Evolutionary conservation across 2,888 invertebrate genomes (phyloP), one percentile per base, ranked within the genome.

Genomic region (Eristalinus sepulchralis): DNA sequence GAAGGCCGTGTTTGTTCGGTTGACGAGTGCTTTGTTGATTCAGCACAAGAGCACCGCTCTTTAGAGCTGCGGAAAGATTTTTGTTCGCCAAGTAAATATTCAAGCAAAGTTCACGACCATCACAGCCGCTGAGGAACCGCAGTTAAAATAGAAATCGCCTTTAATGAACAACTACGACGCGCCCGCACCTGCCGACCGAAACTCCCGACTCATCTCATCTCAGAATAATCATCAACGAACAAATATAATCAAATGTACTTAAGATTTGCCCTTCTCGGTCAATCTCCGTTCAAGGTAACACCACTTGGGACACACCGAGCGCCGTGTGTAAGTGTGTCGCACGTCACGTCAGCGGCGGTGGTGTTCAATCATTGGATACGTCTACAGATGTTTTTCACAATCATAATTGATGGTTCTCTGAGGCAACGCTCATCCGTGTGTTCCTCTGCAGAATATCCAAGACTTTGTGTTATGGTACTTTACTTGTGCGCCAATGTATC

Each of bases 181-280:
- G 1, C n/a, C 39, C 39, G 39, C 36, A 39, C 36, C 36, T 39
- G 36, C 47, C n/a, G 6, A n/a, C 47, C n/a, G 39, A 47, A 47
- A 47, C 17, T n/a, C 13, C 39, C 47, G n/a, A 47, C 47, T 47
- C 47, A 47, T 47, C 27, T 27, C 5, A 27, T n/a, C 39, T 39
- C n/a, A 39, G 39, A 39, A 39, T n/a, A 5, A 39, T 39, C 39
- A 39, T 39, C 39, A n/a, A n/a, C 39, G 13, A 17, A 17, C 47
- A 47, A 47, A 47, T 47, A 47, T 8, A 47, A 47, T 47, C 47
- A 17, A 47, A 47, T 8, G 47, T 47, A 47, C 47, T 57, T 13
- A 57, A 11, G 22, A 57, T 57, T 27, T 53, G 82, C 82, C 81
- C 81, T 82, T 82, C 82, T 60, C 71, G 76, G 66, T 24, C 76